These are phyloP conservation scores for Ia io DNA, from an alignment of 2,113 vertebrate genomes.

Conservation along the genomic window DNA sequence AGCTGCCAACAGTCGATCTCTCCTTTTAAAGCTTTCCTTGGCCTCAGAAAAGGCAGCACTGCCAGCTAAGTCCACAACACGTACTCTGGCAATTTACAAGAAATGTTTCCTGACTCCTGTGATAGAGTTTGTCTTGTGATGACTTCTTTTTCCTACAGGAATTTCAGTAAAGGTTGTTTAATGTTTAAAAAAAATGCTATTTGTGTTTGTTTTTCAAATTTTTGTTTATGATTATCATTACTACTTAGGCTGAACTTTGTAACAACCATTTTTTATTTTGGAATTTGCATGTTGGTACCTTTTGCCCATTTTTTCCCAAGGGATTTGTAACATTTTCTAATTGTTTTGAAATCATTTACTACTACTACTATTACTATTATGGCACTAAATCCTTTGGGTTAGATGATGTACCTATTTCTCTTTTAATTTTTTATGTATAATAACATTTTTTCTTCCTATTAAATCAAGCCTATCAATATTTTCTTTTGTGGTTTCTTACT, in stretches of 20 bases:
- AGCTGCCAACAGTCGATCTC: neutral
- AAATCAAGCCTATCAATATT: neutral
- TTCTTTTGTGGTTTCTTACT: constrained; percentile 15
- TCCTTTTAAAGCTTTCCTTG: neutral
- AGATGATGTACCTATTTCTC: neutral
- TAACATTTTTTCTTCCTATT: constrained; percentile 8
- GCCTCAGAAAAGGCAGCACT: neutral
- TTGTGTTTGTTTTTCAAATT: neutral
- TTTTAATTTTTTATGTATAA: neutral
- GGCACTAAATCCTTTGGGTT: neutral
- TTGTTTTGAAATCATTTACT: neutral
- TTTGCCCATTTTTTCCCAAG: neutral
- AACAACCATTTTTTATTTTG: neutral
- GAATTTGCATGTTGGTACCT: neutral
- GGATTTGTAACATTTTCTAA: neutral
- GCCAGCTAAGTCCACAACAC: neutral
- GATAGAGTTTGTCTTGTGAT: neutral
- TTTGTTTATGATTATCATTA: neutral
- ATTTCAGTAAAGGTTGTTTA: neutral
- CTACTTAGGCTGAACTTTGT: neutral
- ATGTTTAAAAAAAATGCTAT: neutral
- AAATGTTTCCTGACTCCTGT: neutral
- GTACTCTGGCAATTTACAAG: neutral
- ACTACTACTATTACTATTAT: neutral
- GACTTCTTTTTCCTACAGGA: neutral